These are phyloP conservation scores for Melanotaenia duboulayi DNA, from an alignment of 2,113 vertebrate species.

Conservation along the genomic window DNA sequence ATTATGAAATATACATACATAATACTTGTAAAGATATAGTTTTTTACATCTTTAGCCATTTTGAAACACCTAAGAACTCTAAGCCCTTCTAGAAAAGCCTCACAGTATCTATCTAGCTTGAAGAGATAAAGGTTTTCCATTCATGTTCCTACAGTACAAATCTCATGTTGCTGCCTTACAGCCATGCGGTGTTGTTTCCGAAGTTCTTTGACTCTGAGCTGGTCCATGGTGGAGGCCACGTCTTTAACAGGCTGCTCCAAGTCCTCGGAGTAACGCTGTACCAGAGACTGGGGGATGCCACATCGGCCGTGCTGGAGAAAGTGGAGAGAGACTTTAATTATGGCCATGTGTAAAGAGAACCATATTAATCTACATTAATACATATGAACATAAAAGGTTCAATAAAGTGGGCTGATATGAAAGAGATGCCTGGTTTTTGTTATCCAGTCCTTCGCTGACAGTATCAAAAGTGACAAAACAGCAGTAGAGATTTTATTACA, in stretches of 20 bases:
- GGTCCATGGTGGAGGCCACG: constrained; percentile 90
- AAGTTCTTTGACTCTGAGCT: constrained; percentile 91
- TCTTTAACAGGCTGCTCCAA: constrained; percentile 90
- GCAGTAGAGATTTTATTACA: background rate
- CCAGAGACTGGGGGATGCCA: constrained; percentile 91
- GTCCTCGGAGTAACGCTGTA: constrained; percentile 94
- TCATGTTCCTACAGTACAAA: background rate
- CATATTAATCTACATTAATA: background rate
- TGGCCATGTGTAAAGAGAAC: background rate
- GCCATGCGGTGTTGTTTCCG: constrained; percentile 98
- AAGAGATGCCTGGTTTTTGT: background rate
- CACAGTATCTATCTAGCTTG: background rate
- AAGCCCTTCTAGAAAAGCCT: background rate
- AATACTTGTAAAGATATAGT: background rate
- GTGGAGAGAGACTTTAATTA: background rate
- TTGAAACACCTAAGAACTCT: background rate
- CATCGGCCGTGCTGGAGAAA: constrained; percentile 90
- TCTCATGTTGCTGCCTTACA: constrained; percentile 82
- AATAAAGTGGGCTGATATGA: background rate
- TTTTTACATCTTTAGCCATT: background rate
- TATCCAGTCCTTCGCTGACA: background rate
- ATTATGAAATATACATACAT: background rate
- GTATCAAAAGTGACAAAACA: background rate
- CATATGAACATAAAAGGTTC: background rate
- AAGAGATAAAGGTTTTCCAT: background rate